Evolutionary conservation across 53 echinoderm and acorn worm species (phyloP).

Genomic region (Apostichopus leukothele): DNA sequence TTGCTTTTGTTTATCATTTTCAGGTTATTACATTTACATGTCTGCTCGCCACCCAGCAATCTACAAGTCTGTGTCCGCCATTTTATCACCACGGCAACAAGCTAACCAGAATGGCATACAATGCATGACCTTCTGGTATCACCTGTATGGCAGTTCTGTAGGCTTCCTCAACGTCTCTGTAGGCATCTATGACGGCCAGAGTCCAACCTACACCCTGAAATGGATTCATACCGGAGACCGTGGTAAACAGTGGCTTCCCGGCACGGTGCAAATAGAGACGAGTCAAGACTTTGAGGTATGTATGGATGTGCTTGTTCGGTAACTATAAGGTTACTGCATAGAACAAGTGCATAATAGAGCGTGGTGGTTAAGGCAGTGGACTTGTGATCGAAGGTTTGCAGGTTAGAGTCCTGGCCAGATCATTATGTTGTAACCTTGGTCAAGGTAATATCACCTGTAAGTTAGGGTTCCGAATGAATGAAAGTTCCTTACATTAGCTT

Average conservation of each 20-base stretch:
- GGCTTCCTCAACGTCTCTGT: slow-evolving; percentile 58
- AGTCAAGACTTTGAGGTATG: slow-evolving; percentile 12
- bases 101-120: slow-evolving; percentile 34
- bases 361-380: too few species aligned
- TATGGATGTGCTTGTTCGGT: neutral
- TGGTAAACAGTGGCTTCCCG: slow-evolving; percentile 45
- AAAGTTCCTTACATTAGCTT: too few species aligned
- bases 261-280: slow-evolving; percentile 22
- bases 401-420: too few species aligned
- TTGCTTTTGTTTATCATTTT: neutral
- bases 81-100: slow-evolving; percentile 24
- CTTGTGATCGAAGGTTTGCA: too few species aligned
- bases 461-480: too few species aligned
- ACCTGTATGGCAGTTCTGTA: slow-evolving; percentile 72
- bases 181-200: neutral
- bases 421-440: too few species aligned
- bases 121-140: slow-evolving; percentile 89
- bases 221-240: slow-evolving; percentile 40
- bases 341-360: too few species aligned
- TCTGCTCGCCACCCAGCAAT: neutral
- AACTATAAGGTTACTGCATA: too few species aligned
- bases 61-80: slow-evolving; percentile 17
- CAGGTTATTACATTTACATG: slow-evolving; percentile 78
- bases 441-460: too few species aligned
- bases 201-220: neutral